Evolutionary conservation across 2,113 vertebrate species (phyloP), one percentile per base, ranked within the genome.

Genomic region (Pipra filicauda): DNA sequence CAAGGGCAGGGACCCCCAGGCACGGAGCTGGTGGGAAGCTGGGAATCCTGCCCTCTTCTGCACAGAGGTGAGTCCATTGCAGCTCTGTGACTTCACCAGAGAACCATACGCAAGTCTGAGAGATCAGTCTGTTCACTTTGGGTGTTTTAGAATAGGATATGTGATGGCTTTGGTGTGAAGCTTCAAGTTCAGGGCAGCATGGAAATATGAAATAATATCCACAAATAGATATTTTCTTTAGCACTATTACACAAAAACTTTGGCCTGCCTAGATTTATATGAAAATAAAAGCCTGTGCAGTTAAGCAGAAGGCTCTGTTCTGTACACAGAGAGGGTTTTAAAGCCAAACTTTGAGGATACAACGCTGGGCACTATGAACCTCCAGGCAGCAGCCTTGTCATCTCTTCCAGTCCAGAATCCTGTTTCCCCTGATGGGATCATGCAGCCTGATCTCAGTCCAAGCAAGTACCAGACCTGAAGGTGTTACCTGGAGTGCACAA

Each of bases 91-190:
- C 59, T 73, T 85, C 55, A 48, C 67, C 39, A 39, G 10, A 48
- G 44, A 69, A 9, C 15, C 52, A 55, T 18, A 48, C 2, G 1
- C 17, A 15, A 12, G 7, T 16, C 1, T 21, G 39, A 30, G 23
- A 73, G 30, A 48, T 18, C 8, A 35, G 20, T 6, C 17, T 37
- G 65, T 39, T 77, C 3, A 0, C 30, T n/a, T n/a, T 0, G 0
- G 46, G 15, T 77, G 13, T 69, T 80, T 59, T 17, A 12, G 46
- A 57, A 24, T 2, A 24, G 37, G 8, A 79, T 13, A 12, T 1
- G 0, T 0, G 4, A 33, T 30, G 12, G 8, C 37, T 74, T 77
- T 22, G 19, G 30, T 30, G 51, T 5, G 24, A 83, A 75, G 37
- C 16, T 65, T 58, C 21, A 33, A 39, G 24, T n/a, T 67, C n/a